Base-by-base conservation (phyloP, 2,113 vertebrate genomes). In the Steatornis caripensis region DNA sequence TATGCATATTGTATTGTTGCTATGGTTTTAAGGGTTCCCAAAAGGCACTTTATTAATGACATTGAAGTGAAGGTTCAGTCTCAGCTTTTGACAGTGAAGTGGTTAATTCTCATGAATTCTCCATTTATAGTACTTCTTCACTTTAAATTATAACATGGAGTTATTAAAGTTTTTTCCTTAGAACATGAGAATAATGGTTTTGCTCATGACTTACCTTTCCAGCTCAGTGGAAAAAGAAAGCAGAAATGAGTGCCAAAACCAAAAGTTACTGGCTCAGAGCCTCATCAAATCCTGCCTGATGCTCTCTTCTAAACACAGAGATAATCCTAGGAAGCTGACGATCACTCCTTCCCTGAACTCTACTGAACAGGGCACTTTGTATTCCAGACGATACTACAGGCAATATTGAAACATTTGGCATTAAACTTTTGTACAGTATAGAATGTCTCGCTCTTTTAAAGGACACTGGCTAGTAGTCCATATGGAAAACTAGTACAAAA, bases 31-130 rank as follows among this genome's bases (percentile, higher is more conserved):
- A 53, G 58, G 53, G 37, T 94, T 61, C 74, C 68, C 17, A 19
- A 66, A 71, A 82, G 78, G 64, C 81, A 81, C 83, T 95, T 96
- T 89, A 86, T 77, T 69, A 78, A 75, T 68, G 46, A 23, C 62
- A 46, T 48, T 84, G 75, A 70, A 90, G 57, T 86, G 51, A 64
- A 91, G 72, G 23, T 65, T 93, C 80, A 84, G 26, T 54, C 81
- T 93, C 64, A 80, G 72, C 88, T 95, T 94, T 92, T 86, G 96
- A 97, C 96, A 95, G 89, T 92, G 93, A 97, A 97, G 96, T 97
- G 92, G 93, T 97, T 97, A 95, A 96, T 97, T 96, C 87, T 69
- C 94, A 87, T 92, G 37, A 89, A 58, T 54, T 94, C 60, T 95
- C 90, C 96, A 79, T 97, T 96, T 93, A 79, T 65, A 93, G 43